Evolutionary conservation across 2,888 invertebrate genomes (phyloP).

Genomic region (Netelia melanura): DNA sequence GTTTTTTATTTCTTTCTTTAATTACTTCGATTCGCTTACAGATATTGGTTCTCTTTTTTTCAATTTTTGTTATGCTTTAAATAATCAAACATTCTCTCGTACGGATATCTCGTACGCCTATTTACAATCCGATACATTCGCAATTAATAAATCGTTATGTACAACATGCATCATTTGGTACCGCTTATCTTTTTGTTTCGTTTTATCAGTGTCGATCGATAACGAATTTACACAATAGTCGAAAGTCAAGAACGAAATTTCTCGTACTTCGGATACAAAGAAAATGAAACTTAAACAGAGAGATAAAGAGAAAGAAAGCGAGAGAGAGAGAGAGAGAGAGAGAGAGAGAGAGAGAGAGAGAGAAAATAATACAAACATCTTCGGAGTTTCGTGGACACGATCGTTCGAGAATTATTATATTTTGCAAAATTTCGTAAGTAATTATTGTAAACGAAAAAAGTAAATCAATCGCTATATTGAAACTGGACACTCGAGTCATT

Average conservation of each 20-base stretch:
- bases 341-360: constrained; percentile 8
- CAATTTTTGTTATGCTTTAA: constrained; percentile 54
- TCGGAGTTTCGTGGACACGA: constrained; percentile 2
- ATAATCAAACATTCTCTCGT: constrained; percentile 63
- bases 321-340: constrained; percentile 8
- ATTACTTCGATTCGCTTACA: constrained; percentile 56
- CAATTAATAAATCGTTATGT: constrained; percentile 66
- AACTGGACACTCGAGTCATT: constrained; percentile 21
- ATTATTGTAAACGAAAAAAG: constrained; percentile 1
- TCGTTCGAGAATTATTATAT: neutral
- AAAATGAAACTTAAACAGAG: neutral
- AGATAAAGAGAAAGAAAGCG: neutral
- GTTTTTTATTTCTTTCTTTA: constrained; percentile 52
- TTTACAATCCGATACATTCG: constrained; percentile 68
- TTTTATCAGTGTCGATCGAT: constrained; percentile 39
- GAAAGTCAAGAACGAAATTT: constrained; percentile 24
- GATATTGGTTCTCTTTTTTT: constrained; percentile 55
- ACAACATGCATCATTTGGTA: constrained; percentile 72
- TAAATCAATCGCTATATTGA: constrained; percentile 17
- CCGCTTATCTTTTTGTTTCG: constrained; percentile 46
- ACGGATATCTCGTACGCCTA: constrained; percentile 57
- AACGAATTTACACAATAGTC: constrained; percentile 23
- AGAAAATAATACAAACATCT: constrained; percentile 23
- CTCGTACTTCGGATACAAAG: constrained; percentile 1
- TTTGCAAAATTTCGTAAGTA: constrained; percentile 17